Evolutionary conservation across 2,113 vertebrate genomes (phyloP), one percentile per base, ranked within the genome.

Genomic region (Mirza zaza): DNA sequence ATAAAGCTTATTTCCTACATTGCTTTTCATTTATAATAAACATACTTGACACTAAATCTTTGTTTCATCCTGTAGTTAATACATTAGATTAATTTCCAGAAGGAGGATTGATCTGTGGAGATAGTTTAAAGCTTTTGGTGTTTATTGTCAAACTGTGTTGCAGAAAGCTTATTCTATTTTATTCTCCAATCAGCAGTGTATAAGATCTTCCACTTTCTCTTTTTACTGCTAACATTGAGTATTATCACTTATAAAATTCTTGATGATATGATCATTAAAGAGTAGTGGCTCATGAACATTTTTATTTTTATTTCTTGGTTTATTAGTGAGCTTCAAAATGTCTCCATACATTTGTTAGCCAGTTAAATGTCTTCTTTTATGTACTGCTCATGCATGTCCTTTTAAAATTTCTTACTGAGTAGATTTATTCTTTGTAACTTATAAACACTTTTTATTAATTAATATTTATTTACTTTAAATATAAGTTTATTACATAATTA

Each of bases 301-400:
- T 96, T 92, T 92, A 88, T 65, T 76, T 88, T 76, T 93, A 80
- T 94, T 85, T 92, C 13, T 80, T 77, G 3, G 6, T 75, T 96
- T 96, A 86, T 87, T 85, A 94, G 14, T 57, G 13, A 95, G 48
- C 8, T 52, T 86, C 68, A 91, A 55, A 52, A 76, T 81, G 23
- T 81, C n/a, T 76, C 68, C 59, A 88, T 65, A 59, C 5, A 77
- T 61, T 89, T 95, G 34, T 65, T 89, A 76, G 10, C 67, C 36
- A 55, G 81, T 94, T 91, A 81, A 45, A 67, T 92, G 90, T 77
- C 8, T 92, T 96, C 52, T 39, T 90, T 87, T 61, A 86, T 68
- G 17, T 34, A 42, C 34, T 61, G 8, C 11, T 84, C 29, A 45
- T 23, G 21, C 20, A 81, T 84, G 8, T 55, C 39, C 8, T 90